Evolutionary conservation across 2,797 vertebrate species (phyloP).

Genomic region (Myioborus miniatus): DNA sequence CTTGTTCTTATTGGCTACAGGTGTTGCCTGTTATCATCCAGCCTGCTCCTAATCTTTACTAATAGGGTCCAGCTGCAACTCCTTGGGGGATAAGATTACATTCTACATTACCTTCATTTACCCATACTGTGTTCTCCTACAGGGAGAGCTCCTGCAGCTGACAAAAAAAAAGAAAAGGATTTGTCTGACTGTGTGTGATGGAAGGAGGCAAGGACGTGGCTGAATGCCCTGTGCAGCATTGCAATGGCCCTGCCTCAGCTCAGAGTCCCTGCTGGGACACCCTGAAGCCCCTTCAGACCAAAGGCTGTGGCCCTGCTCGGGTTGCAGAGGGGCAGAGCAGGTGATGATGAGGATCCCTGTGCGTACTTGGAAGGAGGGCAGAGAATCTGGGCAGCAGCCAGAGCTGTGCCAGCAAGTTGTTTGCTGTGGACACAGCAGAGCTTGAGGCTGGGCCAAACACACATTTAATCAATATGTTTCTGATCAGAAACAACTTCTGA

Average conservation of each 20-base stretch:
- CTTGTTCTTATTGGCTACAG: too few relatives aligned
- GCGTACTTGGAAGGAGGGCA: background rate
- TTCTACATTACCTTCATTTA: too few relatives aligned
- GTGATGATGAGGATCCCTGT: background rate
- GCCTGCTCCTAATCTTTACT: too few relatives aligned
- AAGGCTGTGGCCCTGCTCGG: background rate
- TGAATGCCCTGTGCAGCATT: background rate
- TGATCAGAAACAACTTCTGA: conserved; percentile 18
- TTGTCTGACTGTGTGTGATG: fast-evolving
- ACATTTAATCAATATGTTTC: conserved; percentile 53
- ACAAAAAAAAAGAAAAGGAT: background rate
- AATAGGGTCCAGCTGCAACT: too few relatives aligned
- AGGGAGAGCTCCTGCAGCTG: background rate
- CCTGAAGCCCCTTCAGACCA: background rate
- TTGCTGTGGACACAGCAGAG: conserved; percentile 38
- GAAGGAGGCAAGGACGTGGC: background rate
- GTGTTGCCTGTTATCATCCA: too few relatives aligned
- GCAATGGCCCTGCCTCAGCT: background rate
- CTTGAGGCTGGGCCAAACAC: conserved; percentile 43
- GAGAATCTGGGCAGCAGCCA: conserved; percentile 21
- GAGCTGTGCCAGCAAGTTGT: conserved; percentile 37
- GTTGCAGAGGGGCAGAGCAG: background rate
- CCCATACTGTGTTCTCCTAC: too few relatives aligned
- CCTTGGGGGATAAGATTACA: too few relatives aligned
- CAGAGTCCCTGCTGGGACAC: background rate